These are phyloP conservation scores for Lates calcarifer DNA, from an alignment of 2,113 vertebrate species.

Conservation along the genomic window DNA sequence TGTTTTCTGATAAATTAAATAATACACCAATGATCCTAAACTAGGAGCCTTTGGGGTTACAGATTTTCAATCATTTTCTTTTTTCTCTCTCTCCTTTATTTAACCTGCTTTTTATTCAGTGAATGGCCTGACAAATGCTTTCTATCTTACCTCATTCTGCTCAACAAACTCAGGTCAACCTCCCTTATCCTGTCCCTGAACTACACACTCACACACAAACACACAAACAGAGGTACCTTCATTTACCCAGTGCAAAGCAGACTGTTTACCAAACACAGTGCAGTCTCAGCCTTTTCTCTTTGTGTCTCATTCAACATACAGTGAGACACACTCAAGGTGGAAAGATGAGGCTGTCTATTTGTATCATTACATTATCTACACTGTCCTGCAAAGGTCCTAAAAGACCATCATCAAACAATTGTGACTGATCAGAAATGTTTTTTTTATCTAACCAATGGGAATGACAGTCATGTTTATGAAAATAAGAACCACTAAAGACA, in stretches of 20 bases:
- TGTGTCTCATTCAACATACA: conserved; percentile 2
- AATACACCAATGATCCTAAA: background rate
- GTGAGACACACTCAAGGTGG: background rate
- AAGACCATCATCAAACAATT: too few relatives aligned
- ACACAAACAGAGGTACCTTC: conserved; percentile 11
- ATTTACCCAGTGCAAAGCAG: conserved; percentile 31
- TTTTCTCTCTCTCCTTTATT: background rate
- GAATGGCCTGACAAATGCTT: background rate
- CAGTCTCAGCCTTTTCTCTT: conserved; percentile 19
- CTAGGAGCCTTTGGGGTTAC: background rate
- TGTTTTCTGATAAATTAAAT: conserved; percentile 3
- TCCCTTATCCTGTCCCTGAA: conserved; percentile 4
- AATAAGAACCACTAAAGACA: too few relatives aligned
- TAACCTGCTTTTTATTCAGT: background rate
- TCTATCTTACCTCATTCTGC: too few relatives aligned
- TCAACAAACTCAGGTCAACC: background rate
- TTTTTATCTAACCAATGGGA: too few relatives aligned
- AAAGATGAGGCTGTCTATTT: background rate
- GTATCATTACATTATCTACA: background rate
- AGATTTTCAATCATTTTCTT: background rate
- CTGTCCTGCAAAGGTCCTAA: too few relatives aligned
- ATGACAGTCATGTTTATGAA: too few relatives aligned
- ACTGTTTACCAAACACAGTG: conserved; percentile 56
- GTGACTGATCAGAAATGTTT: too few relatives aligned
- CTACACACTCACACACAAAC: background rate